A percentile compares a stretch with the other conserved stretches of the same genome.
Evolutionary conservation across 2,888 invertebrate genomes (phyloP).

Genomic region (Leucozona laternaria): DNA sequence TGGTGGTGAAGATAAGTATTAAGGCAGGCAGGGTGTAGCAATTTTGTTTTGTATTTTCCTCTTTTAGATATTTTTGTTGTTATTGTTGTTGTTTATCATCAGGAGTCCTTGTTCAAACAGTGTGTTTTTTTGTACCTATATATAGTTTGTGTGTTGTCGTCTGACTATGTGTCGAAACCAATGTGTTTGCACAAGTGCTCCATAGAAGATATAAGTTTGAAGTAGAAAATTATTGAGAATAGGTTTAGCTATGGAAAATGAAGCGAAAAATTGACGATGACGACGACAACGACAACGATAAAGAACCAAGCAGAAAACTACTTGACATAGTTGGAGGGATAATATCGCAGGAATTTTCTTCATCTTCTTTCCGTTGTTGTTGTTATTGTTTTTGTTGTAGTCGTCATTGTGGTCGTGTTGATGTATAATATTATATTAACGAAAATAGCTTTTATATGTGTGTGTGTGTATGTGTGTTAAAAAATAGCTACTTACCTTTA

Average conservation of each 20-base stretch:
- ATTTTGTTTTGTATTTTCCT: conserved; percentile 46
- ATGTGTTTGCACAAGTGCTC: conserved; percentile 71
- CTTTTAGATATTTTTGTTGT: conserved; percentile 26
- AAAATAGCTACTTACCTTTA: conserved; percentile 27
- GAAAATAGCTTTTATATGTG: conserved; percentile 28
- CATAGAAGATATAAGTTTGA: conserved; percentile 59
- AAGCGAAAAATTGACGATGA: conserved; percentile 24
- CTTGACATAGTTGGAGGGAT: conserved; percentile 71
- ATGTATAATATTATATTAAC: conserved; percentile 34
- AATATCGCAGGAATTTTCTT: conserved; percentile 58
- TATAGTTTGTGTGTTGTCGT: conserved; percentile 34
- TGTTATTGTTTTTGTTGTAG: conserved; percentile 30
- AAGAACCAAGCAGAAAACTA: conserved; percentile 44
- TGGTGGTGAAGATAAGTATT: conserved; percentile 8
- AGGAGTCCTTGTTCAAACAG: conserved; percentile 63
- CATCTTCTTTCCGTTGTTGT: not conserved
- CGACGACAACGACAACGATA: not conserved
- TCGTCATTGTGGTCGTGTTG: conserved; percentile 35
- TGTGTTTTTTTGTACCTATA: conserved; percentile 16
- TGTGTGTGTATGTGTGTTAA: not conserved
- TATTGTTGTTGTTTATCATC: conserved; percentile 33
- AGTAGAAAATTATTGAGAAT: conserved; percentile 67
- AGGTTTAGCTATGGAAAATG: conserved; percentile 47
- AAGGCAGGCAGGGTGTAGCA: conserved; percentile 53
- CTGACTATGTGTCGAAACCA: conserved; percentile 65